Evolutionary conservation across 1,140 invertebrate species (phyloP), one percentile per base, ranked within the genome.

Genomic region (Lordiphosa stackelbergi): DNA sequence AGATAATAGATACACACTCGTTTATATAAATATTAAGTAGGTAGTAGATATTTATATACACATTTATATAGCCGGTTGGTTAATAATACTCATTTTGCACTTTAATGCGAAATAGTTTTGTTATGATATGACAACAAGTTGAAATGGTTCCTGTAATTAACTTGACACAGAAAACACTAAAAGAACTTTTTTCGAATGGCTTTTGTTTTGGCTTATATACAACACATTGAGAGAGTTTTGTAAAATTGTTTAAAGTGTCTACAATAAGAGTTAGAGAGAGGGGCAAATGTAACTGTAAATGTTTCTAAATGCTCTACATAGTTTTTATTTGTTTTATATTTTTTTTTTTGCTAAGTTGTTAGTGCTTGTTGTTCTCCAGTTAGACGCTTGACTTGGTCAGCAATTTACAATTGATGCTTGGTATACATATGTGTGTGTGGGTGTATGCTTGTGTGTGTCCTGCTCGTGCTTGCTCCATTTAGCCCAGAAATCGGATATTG

Each of bases 401-500:
- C 75, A 81, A 81, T 81, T 42, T 81, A 81, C 75, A 79, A 81
- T 81, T 81, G 74, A 74, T 73, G 75, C 74, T 81, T 71, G 74
- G 74, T 79, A 79, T 79, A 79, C 74, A 79, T 79, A 81, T 70
- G 66, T 73, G 48, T 71, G 58, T 66, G 42, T 37, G 34, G 22
- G 13, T 16, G 9, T 5, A 2, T 58, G 13, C 42, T 16, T 42
- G 28, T 35, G 24, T 13, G 6, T 22, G 40, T 34, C 40, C 22
- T 24, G 22, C 5, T 24, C 4, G 5, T 19, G 43, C 42, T 40
- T 47, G 28, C 12, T 6, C 5, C 38, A 46, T 34, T 70, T 87
- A 88, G 53, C 91, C 91, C 40, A 92, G 73, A 71, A 92, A 92
- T n/a, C 91, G 89, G 55, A 92, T 91, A 70, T 91, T 92, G 55